Evolutionary conservation across 2,888 invertebrate species (phyloP), one percentile per base, ranked within the genome.

Genomic region (Trachelus tabidus): DNA sequence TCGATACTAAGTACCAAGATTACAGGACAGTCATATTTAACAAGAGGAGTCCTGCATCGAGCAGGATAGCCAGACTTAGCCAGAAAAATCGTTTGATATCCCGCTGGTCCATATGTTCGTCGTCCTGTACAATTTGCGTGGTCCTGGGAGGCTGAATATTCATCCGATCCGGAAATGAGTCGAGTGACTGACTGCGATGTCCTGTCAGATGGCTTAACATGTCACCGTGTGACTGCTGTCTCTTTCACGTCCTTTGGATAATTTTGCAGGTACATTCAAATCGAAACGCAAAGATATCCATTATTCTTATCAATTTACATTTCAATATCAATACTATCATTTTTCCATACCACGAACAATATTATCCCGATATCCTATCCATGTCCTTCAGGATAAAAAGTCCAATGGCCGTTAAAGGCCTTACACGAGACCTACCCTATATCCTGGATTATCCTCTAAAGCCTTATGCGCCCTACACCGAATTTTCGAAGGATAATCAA

Each of bases 161-260:
- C 73, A 77, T 75, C 76, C 75, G 79, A 79, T 76, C 77, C 74
- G 82, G 84, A 87, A 82, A 87, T 87, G 87, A 87, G 68, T 77
- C 79, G 82, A 75, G 79, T 74, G 80, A 81, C 76, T 79, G 83
- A 77, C 81, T 77, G 77, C 69, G 81, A 82, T 83, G 84, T 81
- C 80, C 77, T 79, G 81, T 80, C 82, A 79, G 79, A 83, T 79
- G 79, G 80, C 82, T 79, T 83, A 87, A 84, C 80, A 87, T 87
- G 87, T 85, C 85, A 83, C 79, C 80, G 78, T 79, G 78, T 79
- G 75, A 78, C 78, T 79, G 80, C 76, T 77, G 76, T 77, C 76
- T 69, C 78, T 68, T 84, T 81, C 81, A 81, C 83, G 81, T 86
- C 79, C 79, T 85, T 71, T 86, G 84, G 87, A 84, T 87, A 85